Percentiles rank a stretch among this genome's conserved stretches.
phyloP scores from a whole-genome alignment of 2,888 invertebrate genomes.

The Teinopalpus imperialis region DNA sequence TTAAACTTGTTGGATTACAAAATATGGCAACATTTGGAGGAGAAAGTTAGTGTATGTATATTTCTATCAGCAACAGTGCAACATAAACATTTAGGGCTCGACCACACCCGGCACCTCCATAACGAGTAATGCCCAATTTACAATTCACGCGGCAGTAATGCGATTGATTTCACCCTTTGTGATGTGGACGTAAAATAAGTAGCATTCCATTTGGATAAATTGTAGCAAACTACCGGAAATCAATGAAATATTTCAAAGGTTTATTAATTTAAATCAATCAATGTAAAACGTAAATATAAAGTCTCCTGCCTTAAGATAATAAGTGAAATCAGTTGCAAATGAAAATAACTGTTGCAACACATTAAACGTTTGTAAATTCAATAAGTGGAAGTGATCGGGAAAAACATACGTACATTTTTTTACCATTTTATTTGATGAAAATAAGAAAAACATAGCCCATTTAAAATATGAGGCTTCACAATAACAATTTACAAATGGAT shows the following conservation, averaged over 20 bases:
- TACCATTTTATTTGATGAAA: constrained; percentile 5
- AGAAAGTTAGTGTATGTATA: no score
- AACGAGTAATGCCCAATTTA: constrained; percentile 21
- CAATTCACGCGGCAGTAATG: constrained; percentile 20
- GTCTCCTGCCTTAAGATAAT: no score
- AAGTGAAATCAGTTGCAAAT: no score
- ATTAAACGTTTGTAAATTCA: no score
- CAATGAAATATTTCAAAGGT: not conserved
- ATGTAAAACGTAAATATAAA: no score
- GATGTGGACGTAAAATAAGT: not conserved
- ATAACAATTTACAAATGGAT: constrained; percentile 23
- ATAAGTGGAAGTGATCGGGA: no score
- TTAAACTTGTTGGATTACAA: no score
- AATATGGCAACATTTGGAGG: no score
- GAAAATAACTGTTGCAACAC: no score
- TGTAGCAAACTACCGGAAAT: not conserved
- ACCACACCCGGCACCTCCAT: not conserved
- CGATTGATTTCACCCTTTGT: constrained; percentile 15
- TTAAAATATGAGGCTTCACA: not conserved
- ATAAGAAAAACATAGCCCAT: constrained; percentile 3
- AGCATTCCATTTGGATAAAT: not conserved
- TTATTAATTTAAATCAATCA: no score
- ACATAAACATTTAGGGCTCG: not conserved
- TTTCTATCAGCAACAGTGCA: no score
- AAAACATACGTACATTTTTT: not conserved